These are phyloP conservation scores for Clusia tigrina DNA, from an alignment of 2,888 invertebrate species.

Conservation along the genomic window DNA sequence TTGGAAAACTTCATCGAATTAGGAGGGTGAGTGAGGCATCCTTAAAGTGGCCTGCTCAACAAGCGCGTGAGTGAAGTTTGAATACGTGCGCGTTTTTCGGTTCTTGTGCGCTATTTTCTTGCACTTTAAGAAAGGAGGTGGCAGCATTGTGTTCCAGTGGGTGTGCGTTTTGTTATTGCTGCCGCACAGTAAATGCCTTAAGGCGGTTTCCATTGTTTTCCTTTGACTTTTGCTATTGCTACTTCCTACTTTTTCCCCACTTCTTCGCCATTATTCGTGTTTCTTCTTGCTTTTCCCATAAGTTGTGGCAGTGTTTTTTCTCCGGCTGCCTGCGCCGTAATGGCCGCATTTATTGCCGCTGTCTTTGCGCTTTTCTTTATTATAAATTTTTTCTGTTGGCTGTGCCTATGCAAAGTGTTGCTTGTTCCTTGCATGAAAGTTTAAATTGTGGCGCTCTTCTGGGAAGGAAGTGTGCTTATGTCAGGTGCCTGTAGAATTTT, in stretches of 20 bases:
- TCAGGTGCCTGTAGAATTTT: conserved; percentile 32
- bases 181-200: neutral
- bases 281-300: neutral
- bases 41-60: too few species aligned
- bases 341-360: conserved; percentile 6
- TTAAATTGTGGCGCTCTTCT: neutral
- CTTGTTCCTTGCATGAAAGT: conserved; percentile 11
- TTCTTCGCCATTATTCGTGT: too few species aligned
- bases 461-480: conserved; percentile 5
- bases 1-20: too few species aligned
- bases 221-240: conserved; percentile 5
- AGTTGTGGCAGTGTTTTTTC: neutral
- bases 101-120: too few species aligned
- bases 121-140: too few species aligned
- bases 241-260: neutral
- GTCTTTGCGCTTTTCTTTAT: conserved; percentile 8
- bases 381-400: neutral
- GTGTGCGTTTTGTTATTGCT: neutral
- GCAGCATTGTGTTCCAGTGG: too few species aligned
- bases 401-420: conserved; percentile 20
- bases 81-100: too few species aligned
- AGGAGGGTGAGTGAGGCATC: too few species aligned
- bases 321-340: neutral
- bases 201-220: neutral
- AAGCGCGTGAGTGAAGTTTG: too few species aligned